Evolutionary conservation across 2,113 vertebrate genomes (phyloP).

Genomic region (Psettodes erumei): DNA sequence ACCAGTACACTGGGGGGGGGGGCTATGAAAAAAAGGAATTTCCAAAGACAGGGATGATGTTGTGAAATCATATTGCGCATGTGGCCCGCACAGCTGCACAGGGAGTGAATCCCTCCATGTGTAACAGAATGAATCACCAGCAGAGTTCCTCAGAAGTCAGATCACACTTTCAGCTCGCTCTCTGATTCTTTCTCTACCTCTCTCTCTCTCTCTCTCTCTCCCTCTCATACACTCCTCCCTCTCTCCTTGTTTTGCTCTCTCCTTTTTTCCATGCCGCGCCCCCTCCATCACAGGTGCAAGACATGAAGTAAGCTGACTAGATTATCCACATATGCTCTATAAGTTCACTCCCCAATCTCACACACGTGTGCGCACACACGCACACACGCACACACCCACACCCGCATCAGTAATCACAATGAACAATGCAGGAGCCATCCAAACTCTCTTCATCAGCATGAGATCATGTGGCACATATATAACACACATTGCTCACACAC

Average conservation of each 20-base stretch:
- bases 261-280: conserved; percentile 62
- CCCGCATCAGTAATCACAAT: conserved; percentile 67
- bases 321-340: conserved; percentile 62
- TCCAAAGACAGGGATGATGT: conserved; percentile 81
- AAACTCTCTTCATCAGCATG: conserved; percentile 73
- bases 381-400: conserved; percentile 18
- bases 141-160: conserved; percentile 75
- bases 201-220: conserved; percentile 13
- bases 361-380: conserved; percentile 16
- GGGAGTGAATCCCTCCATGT: conserved; percentile 73
- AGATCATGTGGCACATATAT: conserved; percentile 75
- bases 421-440: conserved; percentile 75
- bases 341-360: conserved; percentile 9
- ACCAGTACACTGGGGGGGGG: conserved; percentile 57
- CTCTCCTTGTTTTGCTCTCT: conserved; percentile 27
- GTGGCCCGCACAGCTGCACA: conserved; percentile 79
- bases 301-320: conserved; percentile 63
- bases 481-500: conserved; percentile 62
- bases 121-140: conserved; percentile 80
- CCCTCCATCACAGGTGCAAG: conserved; percentile 69
- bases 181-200: conserved; percentile 1
- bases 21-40: conserved; percentile 71
- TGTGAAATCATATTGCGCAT: conserved; percentile 81
- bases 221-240: neutral
- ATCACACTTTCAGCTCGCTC: conserved; percentile 64